Conservation (phyloP, 2,888 invertebrate genomes). For the Capitulum mitella region DNA sequence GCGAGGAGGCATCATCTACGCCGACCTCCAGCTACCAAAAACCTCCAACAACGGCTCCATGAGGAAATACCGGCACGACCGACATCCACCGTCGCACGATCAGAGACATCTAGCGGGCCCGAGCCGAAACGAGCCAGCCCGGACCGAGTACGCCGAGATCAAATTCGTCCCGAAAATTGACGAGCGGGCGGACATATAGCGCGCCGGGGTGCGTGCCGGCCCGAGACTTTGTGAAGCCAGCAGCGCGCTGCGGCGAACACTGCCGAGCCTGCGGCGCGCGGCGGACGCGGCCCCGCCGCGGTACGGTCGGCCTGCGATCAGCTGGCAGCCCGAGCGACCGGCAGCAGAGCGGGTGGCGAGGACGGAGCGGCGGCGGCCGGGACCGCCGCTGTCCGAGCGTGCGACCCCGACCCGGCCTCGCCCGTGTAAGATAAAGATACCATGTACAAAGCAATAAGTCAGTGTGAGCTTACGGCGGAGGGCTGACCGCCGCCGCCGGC, state of each 20-base stretch:
- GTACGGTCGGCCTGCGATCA: too few species aligned
- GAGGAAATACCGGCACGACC: constrained; percentile 30
- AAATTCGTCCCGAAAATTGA: constrained; percentile 14
- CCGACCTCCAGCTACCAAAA: constrained; percentile 43
- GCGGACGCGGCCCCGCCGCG: too few species aligned
- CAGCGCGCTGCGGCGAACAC: neutral
- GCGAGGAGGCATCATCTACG: constrained; percentile 40
- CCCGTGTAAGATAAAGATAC: neutral
- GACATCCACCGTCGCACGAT: neutral
- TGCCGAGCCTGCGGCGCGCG: neutral
- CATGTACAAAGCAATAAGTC: constrained; percentile 12
- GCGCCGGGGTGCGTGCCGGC: too few species aligned
- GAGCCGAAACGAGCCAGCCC: neutral
- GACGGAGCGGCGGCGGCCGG: too few species aligned
- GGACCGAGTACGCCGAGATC: constrained; percentile 21
- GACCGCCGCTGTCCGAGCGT: too few species aligned
- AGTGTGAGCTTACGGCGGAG: constrained; percentile 1
- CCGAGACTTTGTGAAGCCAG: neutral
- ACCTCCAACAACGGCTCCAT: constrained; percentile 42
- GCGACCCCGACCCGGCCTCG: too few species aligned
- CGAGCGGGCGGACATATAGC: constrained; percentile 17
- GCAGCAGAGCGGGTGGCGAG: neutral
- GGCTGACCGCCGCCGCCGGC: too few species aligned
- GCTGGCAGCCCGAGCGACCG: neutral
- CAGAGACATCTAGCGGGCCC: neutral